These are phyloP conservation scores for Anadara kagoshimensis DNA, from an alignment of 1,140 invertebrate genomes.

Conservation along the genomic window DNA sequence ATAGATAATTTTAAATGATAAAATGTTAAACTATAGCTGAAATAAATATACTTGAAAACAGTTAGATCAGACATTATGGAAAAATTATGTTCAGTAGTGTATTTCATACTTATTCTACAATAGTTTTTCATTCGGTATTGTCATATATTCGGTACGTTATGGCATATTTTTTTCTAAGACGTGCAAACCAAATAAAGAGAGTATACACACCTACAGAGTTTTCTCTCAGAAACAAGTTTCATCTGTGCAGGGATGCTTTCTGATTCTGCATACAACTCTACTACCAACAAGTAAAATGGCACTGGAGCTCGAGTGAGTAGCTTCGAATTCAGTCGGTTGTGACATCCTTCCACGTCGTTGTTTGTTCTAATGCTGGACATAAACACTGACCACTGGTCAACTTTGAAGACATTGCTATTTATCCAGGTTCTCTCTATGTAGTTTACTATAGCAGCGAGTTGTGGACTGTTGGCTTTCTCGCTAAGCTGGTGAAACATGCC, in stretches of 20 bases:
- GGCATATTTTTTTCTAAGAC: too few species aligned
- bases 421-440: slow-evolving; percentile 18
- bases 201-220: too few species aligned
- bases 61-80: too few species aligned
- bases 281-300: neutral
- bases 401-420: neutral
- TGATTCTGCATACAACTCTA: neutral
- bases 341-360: slow-evolving; percentile 4
- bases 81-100: too few species aligned
- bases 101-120: too few species aligned
- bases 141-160: too few species aligned
- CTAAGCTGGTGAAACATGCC: neutral
- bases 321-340: neutral
- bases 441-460: neutral
- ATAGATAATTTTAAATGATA: too few species aligned
- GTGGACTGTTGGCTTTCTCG: neutral
- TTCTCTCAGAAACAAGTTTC: neutral
- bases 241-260: neutral
- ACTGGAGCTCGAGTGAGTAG: neutral
- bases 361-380: neutral
- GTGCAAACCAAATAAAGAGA: too few species aligned
- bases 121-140: too few species aligned
- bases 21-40: too few species aligned
- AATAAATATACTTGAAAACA: too few species aligned
- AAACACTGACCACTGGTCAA: slow-evolving; percentile 5